Base-by-base conservation (phyloP, 2,888 invertebrate species). In the Leucophenga montana region DNA sequence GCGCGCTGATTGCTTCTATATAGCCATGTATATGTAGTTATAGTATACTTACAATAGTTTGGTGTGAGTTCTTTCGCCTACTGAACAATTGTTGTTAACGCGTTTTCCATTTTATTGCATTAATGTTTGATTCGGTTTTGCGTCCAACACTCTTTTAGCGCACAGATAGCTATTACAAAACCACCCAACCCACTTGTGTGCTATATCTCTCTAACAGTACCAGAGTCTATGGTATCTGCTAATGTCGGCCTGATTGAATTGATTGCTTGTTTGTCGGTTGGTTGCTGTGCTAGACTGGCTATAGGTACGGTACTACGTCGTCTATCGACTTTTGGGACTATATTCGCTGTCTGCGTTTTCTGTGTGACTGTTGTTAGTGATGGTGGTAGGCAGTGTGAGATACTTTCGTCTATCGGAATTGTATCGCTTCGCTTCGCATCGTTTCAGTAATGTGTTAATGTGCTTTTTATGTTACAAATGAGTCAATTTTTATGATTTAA, bases 401-500 rank as follows among this genome's bases (percentile, higher is more conserved):
- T n/a, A n/a, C 11, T 46, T 22, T 18, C 48, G 33, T n/a, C 20
- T 33, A 64, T 48, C 48, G 61, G 14, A 61, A 61, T 72, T 75
- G 73, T 67, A 67, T 66, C 68, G 77, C 69, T 75, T 73, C 75
- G 78, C 78, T 76, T 77, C 81, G 68, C 66, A 53, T 53, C 53
- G 18, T 53, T 31, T 39, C 53, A 59, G 68, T 84, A 84, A 85
- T 85, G 85, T 85, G 85, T 80, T 85, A 86, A 85, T 85, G 85
- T 83, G 84, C 78, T 85, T 86, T 85, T 85, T 86, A 80, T 85
- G 85, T 85, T 85, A 84, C 84, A 85, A 85, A 86, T 84, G 85
- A 85, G 86, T 85, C 77, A 83, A 83, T 84, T 85, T 85, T 85
- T 85, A 86, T 85, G 86, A 85, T 85, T 86, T 84, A 85, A 84